These are phyloP conservation scores for Morelia viridis DNA, from an alignment of 2,797 vertebrate genomes.

Conservation along the genomic window DNA sequence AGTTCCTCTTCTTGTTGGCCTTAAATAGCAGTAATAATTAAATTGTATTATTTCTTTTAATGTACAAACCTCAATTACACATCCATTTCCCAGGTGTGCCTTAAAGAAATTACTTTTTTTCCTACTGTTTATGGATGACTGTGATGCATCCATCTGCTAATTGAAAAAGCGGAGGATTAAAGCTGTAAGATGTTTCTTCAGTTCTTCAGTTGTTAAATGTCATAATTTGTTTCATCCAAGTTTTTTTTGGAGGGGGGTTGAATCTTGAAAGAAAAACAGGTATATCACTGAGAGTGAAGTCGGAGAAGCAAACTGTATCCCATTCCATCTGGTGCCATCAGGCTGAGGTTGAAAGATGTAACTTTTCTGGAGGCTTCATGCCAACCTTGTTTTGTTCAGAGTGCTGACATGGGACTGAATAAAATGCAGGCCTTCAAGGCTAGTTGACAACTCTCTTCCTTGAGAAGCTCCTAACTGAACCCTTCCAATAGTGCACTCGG, in stretches of 20 bases:
- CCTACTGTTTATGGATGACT: constrained; percentile 63
- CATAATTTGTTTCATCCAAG: constrained; percentile 53
- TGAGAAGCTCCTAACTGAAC: not conserved
- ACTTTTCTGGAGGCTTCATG: not conserved
- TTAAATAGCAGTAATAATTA: constrained; percentile 72
- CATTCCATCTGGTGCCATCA: not conserved
- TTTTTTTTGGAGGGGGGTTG: not conserved
- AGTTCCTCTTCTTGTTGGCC: constrained; percentile 48
- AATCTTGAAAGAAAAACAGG: constrained; percentile 24
- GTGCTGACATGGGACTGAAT: not conserved
- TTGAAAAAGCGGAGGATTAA: constrained; percentile 59
- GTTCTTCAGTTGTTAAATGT: constrained; percentile 27
- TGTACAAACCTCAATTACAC: constrained; percentile 62
- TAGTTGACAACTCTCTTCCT: not conserved
- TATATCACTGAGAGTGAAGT: not conserved
- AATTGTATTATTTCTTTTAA: constrained; percentile 67
- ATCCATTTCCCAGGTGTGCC: constrained; percentile 69
- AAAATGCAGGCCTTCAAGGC: not conserved
- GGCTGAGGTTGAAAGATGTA: not conserved
- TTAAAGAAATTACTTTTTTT: constrained; percentile 72
- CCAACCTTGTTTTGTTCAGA: not conserved
- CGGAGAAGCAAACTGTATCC: not conserved
- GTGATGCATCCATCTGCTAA: constrained; percentile 66
- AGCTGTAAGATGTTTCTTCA: constrained; percentile 39
- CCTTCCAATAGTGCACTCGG: not conserved